phyloP scores from a whole-genome alignment of 2,113 vertebrate species.

The Corvus moneduloides region DNA sequence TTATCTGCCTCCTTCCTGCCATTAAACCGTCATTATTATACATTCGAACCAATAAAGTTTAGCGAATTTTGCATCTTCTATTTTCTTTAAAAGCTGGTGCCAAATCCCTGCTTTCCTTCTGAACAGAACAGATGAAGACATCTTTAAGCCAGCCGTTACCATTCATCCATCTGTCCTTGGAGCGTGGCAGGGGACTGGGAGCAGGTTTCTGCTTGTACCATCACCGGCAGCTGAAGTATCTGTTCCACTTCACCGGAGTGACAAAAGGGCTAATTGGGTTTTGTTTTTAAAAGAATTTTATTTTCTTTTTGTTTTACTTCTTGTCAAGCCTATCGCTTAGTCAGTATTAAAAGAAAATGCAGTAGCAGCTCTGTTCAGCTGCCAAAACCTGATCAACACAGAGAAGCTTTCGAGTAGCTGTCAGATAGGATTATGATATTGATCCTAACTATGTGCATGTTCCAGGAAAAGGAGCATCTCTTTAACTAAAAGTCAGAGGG shows the following conservation, averaged over 20 bases:
- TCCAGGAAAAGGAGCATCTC: slow-evolving; percentile 46
- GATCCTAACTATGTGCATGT: slow-evolving; percentile 35
- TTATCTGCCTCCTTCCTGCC: slow-evolving; percentile 70
- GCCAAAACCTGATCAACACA: slow-evolving; percentile 37
- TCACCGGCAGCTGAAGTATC: not conserved
- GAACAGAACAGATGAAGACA: slow-evolving; percentile 69
- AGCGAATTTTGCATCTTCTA: slow-evolving; percentile 55
- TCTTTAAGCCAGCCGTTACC: slow-evolving; percentile 40
- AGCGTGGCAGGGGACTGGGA: slow-evolving; percentile 33
- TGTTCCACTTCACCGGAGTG: slow-evolving; percentile 28
- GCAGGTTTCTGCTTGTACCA: slow-evolving; percentile 46
- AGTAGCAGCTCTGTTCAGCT: slow-evolving; percentile 21
- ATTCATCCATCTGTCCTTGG: slow-evolving; percentile 63
- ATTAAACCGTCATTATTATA: slow-evolving; percentile 71
- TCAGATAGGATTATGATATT: slow-evolving; percentile 61
- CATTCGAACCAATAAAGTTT: slow-evolving; percentile 64
- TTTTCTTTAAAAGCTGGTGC: slow-evolving; percentile 56
- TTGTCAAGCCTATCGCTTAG: slow-evolving; percentile 40
- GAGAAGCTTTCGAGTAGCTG: slow-evolving; percentile 51
- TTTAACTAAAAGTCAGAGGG: slow-evolving; percentile 50
- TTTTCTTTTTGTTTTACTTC: not conserved
- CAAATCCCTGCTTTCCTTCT: slow-evolving; percentile 53
- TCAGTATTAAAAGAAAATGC: slow-evolving; percentile 32
- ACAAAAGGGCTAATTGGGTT: slow-evolving; percentile 35
- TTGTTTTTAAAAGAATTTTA: not conserved